These are phyloP conservation scores for Camptogramma bilineatum DNA, from an alignment of 2,888 invertebrate species.

Conservation along the genomic window DNA sequence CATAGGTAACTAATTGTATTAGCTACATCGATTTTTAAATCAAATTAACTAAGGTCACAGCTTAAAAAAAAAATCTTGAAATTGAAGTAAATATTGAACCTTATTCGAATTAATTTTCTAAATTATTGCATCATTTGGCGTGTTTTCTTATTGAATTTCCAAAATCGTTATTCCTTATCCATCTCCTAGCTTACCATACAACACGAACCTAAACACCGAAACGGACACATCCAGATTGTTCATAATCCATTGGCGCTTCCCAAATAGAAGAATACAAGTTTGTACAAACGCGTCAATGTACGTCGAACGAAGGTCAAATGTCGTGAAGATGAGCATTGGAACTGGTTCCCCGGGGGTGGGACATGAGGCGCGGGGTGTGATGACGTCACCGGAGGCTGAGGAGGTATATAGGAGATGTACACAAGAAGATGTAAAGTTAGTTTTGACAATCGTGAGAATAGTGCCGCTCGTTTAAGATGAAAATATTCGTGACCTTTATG, in stretches of 20 bases:
- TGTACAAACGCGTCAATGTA: constrained; percentile 56
- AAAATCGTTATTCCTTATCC: neutral
- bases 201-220: constrained; percentile 8
- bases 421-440: constrained; percentile 59
- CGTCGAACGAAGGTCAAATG: constrained; percentile 62
- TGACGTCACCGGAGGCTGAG: constrained; percentile 80
- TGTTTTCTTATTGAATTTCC: neutral
- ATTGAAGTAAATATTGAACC: no score
- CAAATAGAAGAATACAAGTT: constrained; percentile 38
- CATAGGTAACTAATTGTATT: no score
- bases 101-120: no score
- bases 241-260: constrained; percentile 50
- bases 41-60: no score
- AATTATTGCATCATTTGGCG: neutral
- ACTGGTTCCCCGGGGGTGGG: constrained; percentile 60
- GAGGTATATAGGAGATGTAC: constrained; percentile 79
- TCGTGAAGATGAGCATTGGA: constrained; percentile 69
- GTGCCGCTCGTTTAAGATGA: constrained; percentile 61
- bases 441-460: constrained; percentile 62
- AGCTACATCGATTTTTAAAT: no score
- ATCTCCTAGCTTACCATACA: constrained; percentile 15
- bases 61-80: no score
- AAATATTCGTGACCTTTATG: constrained; percentile 66
- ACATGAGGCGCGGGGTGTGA: constrained; percentile 42
- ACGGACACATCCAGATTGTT: constrained; percentile 11